These are phyloP conservation scores for Chloroceryle aenea DNA, from an alignment of 2,113 vertebrate species.

Conservation along the genomic window DNA sequence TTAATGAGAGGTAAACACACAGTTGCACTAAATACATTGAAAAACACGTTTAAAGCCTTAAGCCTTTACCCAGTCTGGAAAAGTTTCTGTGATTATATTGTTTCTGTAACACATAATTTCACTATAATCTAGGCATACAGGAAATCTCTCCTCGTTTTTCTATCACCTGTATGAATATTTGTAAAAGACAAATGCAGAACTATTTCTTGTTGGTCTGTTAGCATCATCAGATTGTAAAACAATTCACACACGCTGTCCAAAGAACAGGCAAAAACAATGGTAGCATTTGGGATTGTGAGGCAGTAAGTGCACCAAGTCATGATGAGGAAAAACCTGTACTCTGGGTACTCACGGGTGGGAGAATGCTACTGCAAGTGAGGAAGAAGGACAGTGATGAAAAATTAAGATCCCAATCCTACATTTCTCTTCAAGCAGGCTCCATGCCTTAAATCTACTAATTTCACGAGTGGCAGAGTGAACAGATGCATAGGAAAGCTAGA, in stretches of 20 bases:
- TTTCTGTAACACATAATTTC: not conserved
- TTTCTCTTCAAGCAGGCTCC: not conserved
- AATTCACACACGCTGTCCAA: not conserved
- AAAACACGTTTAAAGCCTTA: not conserved
- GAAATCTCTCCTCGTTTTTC: not conserved
- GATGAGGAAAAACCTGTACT: not conserved
- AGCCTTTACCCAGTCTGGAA: not conserved
- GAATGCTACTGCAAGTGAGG: not conserved
- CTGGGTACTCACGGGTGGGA: not conserved
- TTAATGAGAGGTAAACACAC: not conserved
- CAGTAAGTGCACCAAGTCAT: not conserved
- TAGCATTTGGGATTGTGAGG: not conserved
- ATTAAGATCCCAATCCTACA: not conserved
- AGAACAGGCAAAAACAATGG: not conserved
- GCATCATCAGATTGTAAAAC: not conserved
- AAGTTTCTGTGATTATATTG: not conserved
- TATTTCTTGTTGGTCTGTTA: not conserved
- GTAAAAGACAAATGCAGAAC: not conserved
- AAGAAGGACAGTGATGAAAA: not conserved
- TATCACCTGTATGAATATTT: not conserved
- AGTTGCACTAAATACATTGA: not conserved
- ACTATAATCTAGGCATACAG: not conserved
- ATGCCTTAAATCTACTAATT: not conserved
- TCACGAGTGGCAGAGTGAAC: not conserved
- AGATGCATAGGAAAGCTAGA: not conserved